Percentiles rank a stretch among this genome's conserved stretches.
Conservation (phyloP, 2,888 invertebrate species). For the Pelosia muscerda region DNA sequence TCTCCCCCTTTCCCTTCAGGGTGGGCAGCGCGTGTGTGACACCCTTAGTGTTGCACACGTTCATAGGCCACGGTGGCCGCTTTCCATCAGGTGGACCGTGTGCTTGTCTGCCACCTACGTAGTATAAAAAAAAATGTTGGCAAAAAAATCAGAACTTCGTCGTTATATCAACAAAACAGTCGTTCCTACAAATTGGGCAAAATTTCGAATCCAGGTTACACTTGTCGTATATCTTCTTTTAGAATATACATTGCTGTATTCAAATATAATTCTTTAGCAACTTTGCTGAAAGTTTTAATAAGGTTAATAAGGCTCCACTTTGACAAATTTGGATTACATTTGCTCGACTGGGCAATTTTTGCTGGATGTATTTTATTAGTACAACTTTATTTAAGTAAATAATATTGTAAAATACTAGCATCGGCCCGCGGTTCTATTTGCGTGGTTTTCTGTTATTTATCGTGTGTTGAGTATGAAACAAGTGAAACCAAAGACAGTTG, state of each 20-base stretch:
- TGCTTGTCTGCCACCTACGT: too few species aligned
- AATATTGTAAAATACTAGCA: too few species aligned
- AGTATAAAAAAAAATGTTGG: constrained; percentile 35
- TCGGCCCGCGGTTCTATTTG: too few species aligned
- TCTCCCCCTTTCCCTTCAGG: too few species aligned
- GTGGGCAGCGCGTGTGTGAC: too few species aligned
- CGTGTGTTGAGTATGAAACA: too few species aligned
- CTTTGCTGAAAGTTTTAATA: neutral
- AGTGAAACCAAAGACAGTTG: too few species aligned
- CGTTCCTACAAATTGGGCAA: constrained; percentile 20
- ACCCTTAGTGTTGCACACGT: too few species aligned
- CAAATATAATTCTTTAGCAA: neutral
- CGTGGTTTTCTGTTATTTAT: too few species aligned
- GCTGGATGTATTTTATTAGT: neutral
- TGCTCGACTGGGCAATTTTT: neutral
- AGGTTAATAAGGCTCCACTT: neutral
- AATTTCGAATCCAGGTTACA: constrained; percentile 21
- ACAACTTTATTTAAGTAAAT: too few species aligned
- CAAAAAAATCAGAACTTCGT: constrained; percentile 24
- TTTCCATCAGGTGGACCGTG: too few species aligned
- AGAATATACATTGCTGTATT: neutral
- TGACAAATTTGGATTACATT: neutral
- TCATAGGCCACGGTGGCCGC: too few species aligned
- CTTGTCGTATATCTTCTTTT: constrained; percentile 13
- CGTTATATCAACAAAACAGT: constrained; percentile 12